These are phyloP conservation scores for Gryllus bimaculatus DNA, from an alignment of 1,140 invertebrate species.

Conservation along the genomic window DNA sequence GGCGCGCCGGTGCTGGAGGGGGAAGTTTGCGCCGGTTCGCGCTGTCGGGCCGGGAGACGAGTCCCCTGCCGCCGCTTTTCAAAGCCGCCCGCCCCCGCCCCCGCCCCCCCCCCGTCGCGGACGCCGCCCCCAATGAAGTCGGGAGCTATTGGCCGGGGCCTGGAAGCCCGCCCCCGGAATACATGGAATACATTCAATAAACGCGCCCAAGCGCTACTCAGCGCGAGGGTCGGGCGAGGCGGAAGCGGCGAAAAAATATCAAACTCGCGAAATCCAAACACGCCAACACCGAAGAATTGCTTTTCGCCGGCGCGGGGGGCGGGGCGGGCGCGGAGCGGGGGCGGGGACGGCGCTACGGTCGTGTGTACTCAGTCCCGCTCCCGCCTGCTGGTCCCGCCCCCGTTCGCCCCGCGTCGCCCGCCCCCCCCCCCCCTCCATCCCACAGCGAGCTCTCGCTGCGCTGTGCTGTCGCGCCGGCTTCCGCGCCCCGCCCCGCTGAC, in stretches of 20 bases:
- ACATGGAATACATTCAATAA: background rate
- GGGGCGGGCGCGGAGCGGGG: too few species aligned
- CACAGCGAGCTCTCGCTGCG: too few species aligned
- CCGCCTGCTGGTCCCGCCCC: too few species aligned
- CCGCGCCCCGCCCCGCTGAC: too few species aligned
- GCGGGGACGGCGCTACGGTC: background rate
- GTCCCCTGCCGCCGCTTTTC: too few species aligned
- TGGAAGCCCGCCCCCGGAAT: background rate
- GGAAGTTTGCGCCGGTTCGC: too few species aligned
- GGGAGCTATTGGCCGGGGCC: background rate
- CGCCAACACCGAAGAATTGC: background rate
- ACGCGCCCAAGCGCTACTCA: background rate
- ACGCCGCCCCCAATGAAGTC: background rate
- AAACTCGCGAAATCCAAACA: constrained; percentile 4
- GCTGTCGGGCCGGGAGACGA: background rate
- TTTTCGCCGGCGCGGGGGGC: background rate
- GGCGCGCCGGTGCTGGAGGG: too few species aligned
- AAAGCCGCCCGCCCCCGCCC: background rate
- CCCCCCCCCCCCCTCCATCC: too few species aligned
- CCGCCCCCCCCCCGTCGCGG: background rate
- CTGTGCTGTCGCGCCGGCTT: too few species aligned
- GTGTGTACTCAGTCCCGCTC: too few species aligned
- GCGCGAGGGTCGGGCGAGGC: too few species aligned
- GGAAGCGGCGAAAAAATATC: background rate
- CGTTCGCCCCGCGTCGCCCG: too few species aligned